Evolutionary conservation across 2,113 vertebrate species (phyloP).

Genomic region (Mellivora capensis): DNA sequence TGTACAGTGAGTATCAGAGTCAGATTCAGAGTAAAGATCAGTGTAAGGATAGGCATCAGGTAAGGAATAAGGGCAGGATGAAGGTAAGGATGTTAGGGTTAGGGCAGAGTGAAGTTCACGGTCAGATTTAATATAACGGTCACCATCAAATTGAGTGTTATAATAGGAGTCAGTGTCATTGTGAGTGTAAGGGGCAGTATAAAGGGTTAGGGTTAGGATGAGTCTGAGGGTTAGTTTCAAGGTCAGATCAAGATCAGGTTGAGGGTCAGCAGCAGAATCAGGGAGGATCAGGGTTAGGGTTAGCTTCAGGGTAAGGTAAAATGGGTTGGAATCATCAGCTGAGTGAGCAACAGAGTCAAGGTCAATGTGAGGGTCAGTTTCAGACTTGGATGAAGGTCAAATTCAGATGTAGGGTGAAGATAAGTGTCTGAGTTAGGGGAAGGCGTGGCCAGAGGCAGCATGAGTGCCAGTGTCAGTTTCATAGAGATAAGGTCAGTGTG

Average conservation of each 20-base stretch:
- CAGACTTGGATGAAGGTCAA: neutral
- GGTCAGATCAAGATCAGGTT: neutral
- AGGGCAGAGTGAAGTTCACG: neutral
- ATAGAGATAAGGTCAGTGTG: neutral
- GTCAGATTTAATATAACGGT: neutral
- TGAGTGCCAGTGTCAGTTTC: neutral
- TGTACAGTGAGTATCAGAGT: neutral
- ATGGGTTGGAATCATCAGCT: neutral
- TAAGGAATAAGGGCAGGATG: neutral
- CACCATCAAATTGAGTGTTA: neutral
- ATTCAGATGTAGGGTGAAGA: neutral
- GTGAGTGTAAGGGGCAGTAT: neutral
- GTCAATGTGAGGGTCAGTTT: neutral
- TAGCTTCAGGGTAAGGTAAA: neutral
- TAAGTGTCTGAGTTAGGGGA: neutral
- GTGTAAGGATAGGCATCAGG: neutral
- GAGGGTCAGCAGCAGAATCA: neutral
- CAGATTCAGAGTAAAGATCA: neutral
- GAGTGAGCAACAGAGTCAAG: neutral
- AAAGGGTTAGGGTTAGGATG: neutral
- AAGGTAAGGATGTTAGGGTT: neutral
- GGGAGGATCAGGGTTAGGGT: neutral
- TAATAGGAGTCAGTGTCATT: neutral
- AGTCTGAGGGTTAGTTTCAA: neutral
- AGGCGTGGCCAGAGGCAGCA: neutral